These are phyloP conservation scores for Pseudocheirus occidentalis DNA, from an alignment of 2,797 vertebrate genomes.

Conservation along the genomic window DNA sequence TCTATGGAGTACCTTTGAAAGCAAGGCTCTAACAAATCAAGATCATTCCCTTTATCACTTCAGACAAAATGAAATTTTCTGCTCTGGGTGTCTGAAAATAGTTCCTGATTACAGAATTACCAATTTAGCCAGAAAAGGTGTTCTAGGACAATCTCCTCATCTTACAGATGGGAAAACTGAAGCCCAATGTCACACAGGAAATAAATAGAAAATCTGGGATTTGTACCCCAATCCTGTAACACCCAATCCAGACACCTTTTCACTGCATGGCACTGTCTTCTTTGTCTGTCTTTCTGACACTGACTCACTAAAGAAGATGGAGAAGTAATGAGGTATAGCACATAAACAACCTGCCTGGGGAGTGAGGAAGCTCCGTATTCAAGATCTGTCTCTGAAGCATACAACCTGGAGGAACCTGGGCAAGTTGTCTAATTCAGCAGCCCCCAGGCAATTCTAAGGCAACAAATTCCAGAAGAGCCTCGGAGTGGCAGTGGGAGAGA, in stretches of 20 bases:
- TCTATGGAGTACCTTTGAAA: conserved; percentile 15
- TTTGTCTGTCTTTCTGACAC: neutral
- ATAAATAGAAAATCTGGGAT: neutral
- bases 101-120: neutral
- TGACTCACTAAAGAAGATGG: neutral
- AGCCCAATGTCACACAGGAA: neutral
- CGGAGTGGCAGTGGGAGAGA: neutral
- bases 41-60: conserved; percentile 7
- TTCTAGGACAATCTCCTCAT: neutral
- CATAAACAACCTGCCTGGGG: neutral
- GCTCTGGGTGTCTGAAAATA: neutral
- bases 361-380: neutral
- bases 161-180: neutral
- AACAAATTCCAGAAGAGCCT: neutral
- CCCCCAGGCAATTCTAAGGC: neutral
- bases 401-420: neutral
- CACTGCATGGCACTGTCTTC: neutral
- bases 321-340: neutral
- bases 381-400: neutral
- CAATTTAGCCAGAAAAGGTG: neutral
- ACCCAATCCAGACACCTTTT: neutral
- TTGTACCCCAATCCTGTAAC: neutral
- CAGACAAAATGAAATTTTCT: conserved; percentile 28
- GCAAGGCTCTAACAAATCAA: neutral
- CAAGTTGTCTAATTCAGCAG: neutral